Percentiles rank a stretch among this genome's conserved stretches.
phyloP scores from a whole-genome alignment of 2,797 vertebrate genomes.

The Etheostoma perlongum region DNA sequence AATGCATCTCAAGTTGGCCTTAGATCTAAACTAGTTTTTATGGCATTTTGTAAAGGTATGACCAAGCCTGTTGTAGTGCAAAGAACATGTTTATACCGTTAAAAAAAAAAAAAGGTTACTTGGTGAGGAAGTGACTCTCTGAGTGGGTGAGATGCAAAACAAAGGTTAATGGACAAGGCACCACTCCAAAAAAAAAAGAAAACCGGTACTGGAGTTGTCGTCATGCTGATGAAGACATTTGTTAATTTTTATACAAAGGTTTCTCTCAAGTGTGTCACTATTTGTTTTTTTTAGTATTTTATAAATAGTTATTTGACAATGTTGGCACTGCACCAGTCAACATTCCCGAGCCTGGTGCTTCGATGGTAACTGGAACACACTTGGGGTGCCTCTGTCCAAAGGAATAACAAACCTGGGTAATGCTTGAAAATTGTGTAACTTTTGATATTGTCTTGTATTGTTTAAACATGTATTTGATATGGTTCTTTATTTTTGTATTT shows the following conservation, averaged over 20 bases:
- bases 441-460: slow-evolving; percentile 71
- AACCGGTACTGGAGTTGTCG: slow-evolving; percentile 61
- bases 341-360: slow-evolving; percentile 59
- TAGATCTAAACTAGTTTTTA: slow-evolving; percentile 70
- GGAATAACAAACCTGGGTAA: slow-evolving; percentile 88
- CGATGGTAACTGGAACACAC: slow-evolving; percentile 70
- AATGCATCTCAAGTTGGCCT: slow-evolving; percentile 82
- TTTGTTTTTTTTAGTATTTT: neutral
- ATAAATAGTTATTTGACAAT: slow-evolving; percentile 19
- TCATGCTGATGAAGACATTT: slow-evolving; percentile 52
- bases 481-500: slow-evolving; percentile 69
- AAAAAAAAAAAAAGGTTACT: slow-evolving; percentile 28
- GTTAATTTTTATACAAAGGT: slow-evolving; percentile 47
- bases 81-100: slow-evolving; percentile 40
- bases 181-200: slow-evolving; percentile 17
- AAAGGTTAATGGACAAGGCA: slow-evolving; percentile 39
- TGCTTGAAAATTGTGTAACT: slow-evolving; percentile 87
- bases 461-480: slow-evolving; percentile 69
- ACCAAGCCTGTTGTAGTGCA: slow-evolving; percentile 53
- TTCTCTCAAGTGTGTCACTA: slow-evolving; percentile 42
- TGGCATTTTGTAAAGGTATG: slow-evolving; percentile 62
- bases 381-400: slow-evolving; percentile 83
- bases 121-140: slow-evolving; percentile 51
- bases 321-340: slow-evolving; percentile 61
- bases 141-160: slow-evolving; percentile 51